phyloP scores from a whole-genome alignment of 2,797 vertebrate genomes.

The Rhynchotus rufescens region DNA sequence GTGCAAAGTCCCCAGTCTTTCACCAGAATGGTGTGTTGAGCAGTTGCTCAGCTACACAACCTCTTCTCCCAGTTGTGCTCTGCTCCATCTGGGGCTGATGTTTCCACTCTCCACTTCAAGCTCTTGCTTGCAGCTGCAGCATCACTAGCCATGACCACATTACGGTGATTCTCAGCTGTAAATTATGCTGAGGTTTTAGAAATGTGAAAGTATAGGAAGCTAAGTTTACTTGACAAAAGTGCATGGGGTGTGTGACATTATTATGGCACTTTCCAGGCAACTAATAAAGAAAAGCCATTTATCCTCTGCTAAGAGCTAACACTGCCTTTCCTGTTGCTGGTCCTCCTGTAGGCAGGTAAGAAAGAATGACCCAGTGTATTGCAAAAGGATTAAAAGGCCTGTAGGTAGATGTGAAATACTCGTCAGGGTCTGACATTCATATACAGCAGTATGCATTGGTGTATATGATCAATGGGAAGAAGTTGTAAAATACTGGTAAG shows the following conservation, averaged over 20 bases:
- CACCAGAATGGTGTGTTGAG: not conserved
- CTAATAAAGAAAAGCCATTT: slow-evolving; percentile 46
- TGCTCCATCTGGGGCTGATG: not conserved
- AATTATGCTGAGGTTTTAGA: slow-evolving; percentile 27
- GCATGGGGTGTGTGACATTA: slow-evolving; percentile 36
- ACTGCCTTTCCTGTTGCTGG: slow-evolving; percentile 36
- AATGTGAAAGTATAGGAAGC: not conserved
- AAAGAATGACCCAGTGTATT: slow-evolving; percentile 39
- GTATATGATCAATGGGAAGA: not conserved
- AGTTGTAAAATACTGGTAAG: not conserved
- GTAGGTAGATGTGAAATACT: slow-evolving; percentile 13
- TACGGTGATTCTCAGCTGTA: slow-evolving; percentile 12
- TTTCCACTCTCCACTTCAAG: not conserved
- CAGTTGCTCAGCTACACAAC: not conserved
- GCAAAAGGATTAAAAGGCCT: slow-evolving; percentile 22
- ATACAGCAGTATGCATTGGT: not conserved
- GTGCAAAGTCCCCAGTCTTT: not conserved
- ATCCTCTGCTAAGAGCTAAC: slow-evolving; percentile 40
- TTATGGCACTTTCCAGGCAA: not conserved
- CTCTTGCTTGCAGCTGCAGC: not conserved
- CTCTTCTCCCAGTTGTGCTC: not conserved
- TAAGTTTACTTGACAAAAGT: slow-evolving; percentile 52
- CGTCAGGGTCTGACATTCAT: not conserved
- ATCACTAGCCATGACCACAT: not conserved
- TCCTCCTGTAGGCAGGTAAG: slow-evolving; percentile 29